Evolutionary conservation across 2,888 invertebrate species (phyloP).

Genomic region (Flexamia atlantica): DNA sequence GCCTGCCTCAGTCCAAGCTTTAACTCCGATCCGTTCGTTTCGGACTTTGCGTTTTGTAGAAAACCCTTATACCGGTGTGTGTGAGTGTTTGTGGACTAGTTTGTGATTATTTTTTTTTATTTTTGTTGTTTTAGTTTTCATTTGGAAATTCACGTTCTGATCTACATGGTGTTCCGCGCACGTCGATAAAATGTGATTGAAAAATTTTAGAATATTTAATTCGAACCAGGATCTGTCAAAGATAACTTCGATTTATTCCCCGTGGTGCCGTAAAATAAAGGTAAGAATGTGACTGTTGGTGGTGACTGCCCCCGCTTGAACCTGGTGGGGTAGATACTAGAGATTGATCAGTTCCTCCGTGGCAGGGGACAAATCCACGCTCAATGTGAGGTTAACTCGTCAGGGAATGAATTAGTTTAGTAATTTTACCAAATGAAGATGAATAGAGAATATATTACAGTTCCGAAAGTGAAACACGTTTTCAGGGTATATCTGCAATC

Average conservation of each 20-base stretch:
- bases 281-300: background rate
- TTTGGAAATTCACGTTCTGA: slow-evolving; percentile 17
- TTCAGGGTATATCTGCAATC: slow-evolving; percentile 28
- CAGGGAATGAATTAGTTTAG: background rate
- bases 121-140: slow-evolving; percentile 51
- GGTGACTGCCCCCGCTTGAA: background rate
- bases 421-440: background rate
- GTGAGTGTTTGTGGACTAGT: slow-evolving; percentile 42
- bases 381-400: background rate
- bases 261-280: slow-evolving; percentile 46
- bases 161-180: background rate
- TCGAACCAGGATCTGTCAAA: slow-evolving; percentile 47
- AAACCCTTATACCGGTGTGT: slow-evolving; percentile 38
- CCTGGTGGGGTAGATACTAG: background rate
- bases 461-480: background rate
- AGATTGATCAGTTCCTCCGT: background rate
- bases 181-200: slow-evolving; percentile 34
- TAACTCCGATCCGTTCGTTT: slow-evolving; percentile 45
- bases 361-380: background rate
- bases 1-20: slow-evolving; percentile 34
- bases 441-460: background rate
- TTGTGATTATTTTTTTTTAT: slow-evolving; percentile 47
- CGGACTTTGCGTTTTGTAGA: slow-evolving; percentile 43
- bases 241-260: slow-evolving; percentile 28
- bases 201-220: background rate